Evolutionary conservation across 2,797 vertebrate genomes (phyloP).

Genomic region (Hyperoplus lanceolatus): DNA sequence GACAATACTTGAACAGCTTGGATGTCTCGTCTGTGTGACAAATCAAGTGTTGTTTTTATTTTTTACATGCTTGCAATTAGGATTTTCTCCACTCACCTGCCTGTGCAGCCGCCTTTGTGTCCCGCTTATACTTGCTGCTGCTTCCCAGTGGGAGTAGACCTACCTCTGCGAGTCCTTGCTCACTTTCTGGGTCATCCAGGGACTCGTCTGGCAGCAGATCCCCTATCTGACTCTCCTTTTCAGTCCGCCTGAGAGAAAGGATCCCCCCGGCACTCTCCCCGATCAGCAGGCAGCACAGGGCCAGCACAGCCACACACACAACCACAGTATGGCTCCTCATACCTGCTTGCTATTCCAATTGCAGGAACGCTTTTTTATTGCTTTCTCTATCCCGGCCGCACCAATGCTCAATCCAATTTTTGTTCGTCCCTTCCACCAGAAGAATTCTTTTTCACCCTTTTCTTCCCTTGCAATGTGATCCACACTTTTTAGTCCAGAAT

Average conservation of each 20-base stretch:
- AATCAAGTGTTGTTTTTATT: background rate
- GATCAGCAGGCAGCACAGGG: slow-evolving; percentile 76
- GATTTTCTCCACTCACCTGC: slow-evolving; percentile 70
- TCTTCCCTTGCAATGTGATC: slow-evolving; percentile 54
- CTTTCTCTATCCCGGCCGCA: slow-evolving; percentile 1
- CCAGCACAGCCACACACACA: slow-evolving; percentile 73
- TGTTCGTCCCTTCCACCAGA: slow-evolving; percentile 13
- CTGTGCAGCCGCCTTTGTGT: slow-evolving; percentile 44
- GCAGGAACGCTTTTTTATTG: slow-evolving; percentile 44
- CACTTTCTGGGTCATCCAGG: slow-evolving; percentile 61
- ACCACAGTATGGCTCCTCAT: slow-evolving; percentile 71
- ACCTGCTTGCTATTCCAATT: slow-evolving; percentile 56
- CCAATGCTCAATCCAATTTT: slow-evolving; percentile 22
- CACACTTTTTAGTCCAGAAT: slow-evolving; percentile 57
- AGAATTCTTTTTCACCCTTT: slow-evolving; percentile 27
- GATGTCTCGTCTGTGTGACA: background rate
- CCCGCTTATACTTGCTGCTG: slow-evolving; percentile 49
- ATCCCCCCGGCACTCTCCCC: slow-evolving; percentile 74
- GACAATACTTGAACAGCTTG: slow-evolving; percentile 4
- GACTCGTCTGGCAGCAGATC: slow-evolving; percentile 41
- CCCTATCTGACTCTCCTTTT: slow-evolving; percentile 28
- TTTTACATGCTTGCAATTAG: background rate
- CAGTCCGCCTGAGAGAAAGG: slow-evolving; percentile 45
- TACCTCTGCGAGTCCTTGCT: slow-evolving; percentile 38
- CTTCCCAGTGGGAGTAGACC: slow-evolving; percentile 33